These are phyloP conservation scores for Pseudorhombus dupliciocellatus DNA, from an alignment of 2,113 vertebrate genomes.

Conservation along the genomic window DNA sequence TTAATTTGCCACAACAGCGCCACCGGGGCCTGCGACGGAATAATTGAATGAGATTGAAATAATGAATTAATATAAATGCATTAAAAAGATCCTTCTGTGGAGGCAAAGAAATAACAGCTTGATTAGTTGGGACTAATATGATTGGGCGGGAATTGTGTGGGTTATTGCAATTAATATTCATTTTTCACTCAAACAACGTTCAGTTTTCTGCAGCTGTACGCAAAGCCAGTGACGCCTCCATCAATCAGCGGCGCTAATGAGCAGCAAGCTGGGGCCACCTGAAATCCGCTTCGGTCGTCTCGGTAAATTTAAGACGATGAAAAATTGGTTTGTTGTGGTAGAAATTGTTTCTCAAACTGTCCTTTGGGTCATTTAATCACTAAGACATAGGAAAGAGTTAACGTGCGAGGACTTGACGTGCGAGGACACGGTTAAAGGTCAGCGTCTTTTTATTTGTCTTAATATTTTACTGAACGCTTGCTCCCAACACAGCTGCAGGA, in stretches of 20 bases:
- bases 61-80: slow-evolving; percentile 61
- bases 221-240: not conserved
- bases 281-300: slow-evolving; percentile 31
- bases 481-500: too few species aligned
- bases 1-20: slow-evolving; percentile 53
- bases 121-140: slow-evolving; percentile 51
- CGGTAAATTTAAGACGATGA: slow-evolving; percentile 24
- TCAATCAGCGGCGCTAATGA: slow-evolving; percentile 44
- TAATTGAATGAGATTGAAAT: slow-evolving; percentile 65
- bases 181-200: slow-evolving; percentile 32
- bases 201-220: slow-evolving; percentile 17
- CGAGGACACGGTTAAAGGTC: too few species aligned
- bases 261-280: slow-evolving; percentile 20
- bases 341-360: too few species aligned
- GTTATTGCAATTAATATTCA: slow-evolving; percentile 40
- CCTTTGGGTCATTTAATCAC: too few species aligned
- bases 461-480: too few species aligned
- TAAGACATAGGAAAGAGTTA: too few species aligned
- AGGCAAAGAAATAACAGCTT: slow-evolving; percentile 33
- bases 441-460: too few species aligned
- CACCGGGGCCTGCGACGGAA: slow-evolving; percentile 39
- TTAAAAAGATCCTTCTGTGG: slow-evolving; percentile 46
- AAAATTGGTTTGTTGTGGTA: too few species aligned
- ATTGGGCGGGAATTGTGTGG: slow-evolving; percentile 21
- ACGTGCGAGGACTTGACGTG: too few species aligned